Conservation (phyloP, 2,113 vertebrate genomes). For the Brachionichthys hirsutus region DNA sequence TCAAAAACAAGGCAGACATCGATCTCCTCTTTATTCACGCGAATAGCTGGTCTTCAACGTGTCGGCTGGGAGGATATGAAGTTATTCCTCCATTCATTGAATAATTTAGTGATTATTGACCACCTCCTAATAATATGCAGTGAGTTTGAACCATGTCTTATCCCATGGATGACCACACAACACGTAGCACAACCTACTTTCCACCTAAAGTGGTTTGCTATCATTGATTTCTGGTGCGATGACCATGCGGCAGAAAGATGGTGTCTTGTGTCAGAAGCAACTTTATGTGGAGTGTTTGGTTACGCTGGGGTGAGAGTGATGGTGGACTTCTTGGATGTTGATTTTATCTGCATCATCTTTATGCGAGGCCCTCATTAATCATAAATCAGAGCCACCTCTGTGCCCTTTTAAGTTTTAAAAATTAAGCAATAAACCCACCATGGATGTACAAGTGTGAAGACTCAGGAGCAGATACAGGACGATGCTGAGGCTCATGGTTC, state of each 20-base stretch:
- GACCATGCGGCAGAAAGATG: conserved; percentile 12
- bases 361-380: conserved; percentile 16
- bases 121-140: conserved; percentile 60
- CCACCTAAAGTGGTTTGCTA: conserved; percentile 49
- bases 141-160: conserved; percentile 35
- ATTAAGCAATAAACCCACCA: too few species aligned
- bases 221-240: conserved; percentile 48
- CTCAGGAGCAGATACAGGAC: too few species aligned
- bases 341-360: conserved; percentile 33
- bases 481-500: too few species aligned
- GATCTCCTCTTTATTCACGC: conserved; percentile 18
- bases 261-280: conserved; percentile 43
- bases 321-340: conserved; percentile 8
- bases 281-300: conserved; percentile 29
- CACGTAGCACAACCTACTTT: conserved; percentile 47
- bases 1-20: conserved; percentile 6
- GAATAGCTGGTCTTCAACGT: conserved; percentile 35
- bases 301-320: conserved; percentile 25
- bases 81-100: conserved; percentile 64
- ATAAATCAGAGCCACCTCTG: background rate
- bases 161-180: conserved; percentile 42
- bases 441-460: too few species aligned
- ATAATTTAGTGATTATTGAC: conserved; percentile 77
- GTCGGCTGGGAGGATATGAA: conserved; percentile 41
- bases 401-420: too few species aligned